Percentiles rank a stretch among this genome's conserved stretches.
phyloP scores from a whole-genome alignment of 2,797 vertebrate genomes.

The Dendrocincla fuliginosa region DNA sequence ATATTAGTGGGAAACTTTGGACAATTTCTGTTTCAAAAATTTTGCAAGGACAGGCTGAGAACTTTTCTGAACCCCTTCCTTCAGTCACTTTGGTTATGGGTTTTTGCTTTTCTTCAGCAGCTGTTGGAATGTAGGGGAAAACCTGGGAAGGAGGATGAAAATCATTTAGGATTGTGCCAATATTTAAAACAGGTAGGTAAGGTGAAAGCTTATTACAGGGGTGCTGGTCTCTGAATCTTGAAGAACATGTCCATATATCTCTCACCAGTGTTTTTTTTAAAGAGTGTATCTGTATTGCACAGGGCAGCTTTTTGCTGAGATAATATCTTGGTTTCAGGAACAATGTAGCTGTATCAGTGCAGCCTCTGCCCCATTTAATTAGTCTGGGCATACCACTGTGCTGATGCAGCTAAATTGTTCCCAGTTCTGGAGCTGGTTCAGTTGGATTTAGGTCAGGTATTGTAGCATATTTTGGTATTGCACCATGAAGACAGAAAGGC shows the following conservation, averaged over 20 bases:
- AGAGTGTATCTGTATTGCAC: not conserved
- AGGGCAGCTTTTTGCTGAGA: constrained; percentile 16
- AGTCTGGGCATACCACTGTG: constrained; percentile 42
- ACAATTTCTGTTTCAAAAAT: not conserved
- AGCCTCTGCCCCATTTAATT: constrained; percentile 65
- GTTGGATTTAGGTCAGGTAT: constrained; percentile 47
- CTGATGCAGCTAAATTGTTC: constrained; percentile 53
- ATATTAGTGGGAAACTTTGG: not conserved
- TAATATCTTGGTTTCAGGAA: constrained; percentile 55
- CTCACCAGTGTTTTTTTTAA: not conserved
- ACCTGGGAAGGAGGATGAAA: not conserved
- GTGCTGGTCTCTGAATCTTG: not conserved
- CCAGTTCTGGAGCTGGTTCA: constrained; percentile 48
- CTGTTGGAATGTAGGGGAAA: not conserved
- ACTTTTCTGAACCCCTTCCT: not conserved
- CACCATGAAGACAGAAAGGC: constrained; percentile 24
- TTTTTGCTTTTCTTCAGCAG: constrained; percentile 2
- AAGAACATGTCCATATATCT: not conserved
- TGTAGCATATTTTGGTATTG: constrained; percentile 27
- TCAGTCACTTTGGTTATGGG: not conserved
- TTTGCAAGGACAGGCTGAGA: not conserved
- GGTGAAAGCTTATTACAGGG: not conserved
- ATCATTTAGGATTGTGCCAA: not conserved
- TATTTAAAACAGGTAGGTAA: constrained; percentile 19
- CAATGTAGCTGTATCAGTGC: not conserved